Evolutionary conservation across 2,113 vertebrate species (phyloP), one percentile per base, ranked within the genome.

Genomic region (Promerops cafer): DNA sequence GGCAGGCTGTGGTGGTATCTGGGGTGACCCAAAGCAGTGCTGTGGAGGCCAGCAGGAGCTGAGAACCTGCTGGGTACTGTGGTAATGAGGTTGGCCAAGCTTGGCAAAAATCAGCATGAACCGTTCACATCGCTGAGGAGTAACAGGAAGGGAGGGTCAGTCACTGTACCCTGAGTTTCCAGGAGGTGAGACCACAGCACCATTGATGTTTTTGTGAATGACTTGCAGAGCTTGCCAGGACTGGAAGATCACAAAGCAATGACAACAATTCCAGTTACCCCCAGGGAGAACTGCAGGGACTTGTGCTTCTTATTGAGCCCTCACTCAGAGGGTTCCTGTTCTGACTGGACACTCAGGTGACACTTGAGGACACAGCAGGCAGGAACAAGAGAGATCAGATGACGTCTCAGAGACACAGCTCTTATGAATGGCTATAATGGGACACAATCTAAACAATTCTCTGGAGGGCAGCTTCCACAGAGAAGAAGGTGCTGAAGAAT

Each of bases 121-220:
- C 40, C 6, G 1, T 13, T 71, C 39, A 21, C 30, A 8, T 47
- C 2, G 3, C 22, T 17, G 18, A 74, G 50, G 37, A 63, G 6
- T 8, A 47, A 1, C 13, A 14, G 40, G 15, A 59, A 60, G 23
- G 1, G 1, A 60, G 50, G 31, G 24, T 33, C 60, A 28, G 59
- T 18, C 30, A 3, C 8, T 16, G 35, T 10, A 7, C 44, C 40
- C 40, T 2, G 7, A 45, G 10, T 21, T 33, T 49, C 42, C 56
- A 22, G 52, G 45, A 47, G 6, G 10, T 11, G 9, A 49, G 37
- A 42, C 26, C 68, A 42, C 16, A 66, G 60, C 18, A 1, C 6
- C 33, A 7, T 3, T 78, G 54, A 12, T 27, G 22, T 2, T 16
- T 26, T 13, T 26, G n/a, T 7, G 35, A 93, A 64, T 0, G 2